Evolutionary conservation across 2,113 vertebrate species (phyloP), one percentile per base, ranked within the genome.

Genomic region (Gorsachius goisagi): DNA sequence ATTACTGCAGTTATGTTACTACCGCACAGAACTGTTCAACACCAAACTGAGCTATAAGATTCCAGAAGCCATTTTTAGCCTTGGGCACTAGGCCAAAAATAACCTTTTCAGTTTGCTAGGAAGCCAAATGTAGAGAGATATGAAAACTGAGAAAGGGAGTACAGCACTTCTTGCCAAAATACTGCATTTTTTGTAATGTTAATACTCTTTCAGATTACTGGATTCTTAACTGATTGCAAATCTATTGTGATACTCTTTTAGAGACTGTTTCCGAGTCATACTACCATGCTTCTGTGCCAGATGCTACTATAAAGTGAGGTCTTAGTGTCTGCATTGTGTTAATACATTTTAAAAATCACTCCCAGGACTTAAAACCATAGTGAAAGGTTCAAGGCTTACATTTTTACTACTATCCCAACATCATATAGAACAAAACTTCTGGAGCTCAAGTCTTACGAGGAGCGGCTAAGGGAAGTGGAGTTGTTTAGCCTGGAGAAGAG

Each of bases 61-160:
- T 97, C 84, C 97, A 97, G 95, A 82, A 96, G 92, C 92, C 96
- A 95, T 91, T 97, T 96, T 96, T 96, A 96, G 93, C 95, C 35
- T 58, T 26, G 19, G 96, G 95, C 90, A 72, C 71, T 21, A 63
- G 16, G 78, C 93, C 92, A 90, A 64, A 89, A 86, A 93, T 85
- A 88, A 84, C 79, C 85, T 80, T 95, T 90, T 56, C 78, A 59
- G 44, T 89, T 90, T 89, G 89, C 93, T 80, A 74, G 35, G 93
- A 97, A 97, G 86, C 76, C 71, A 93, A 92, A 90, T 20, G 56
- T 32, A 88, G 35, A 58, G 88, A 56, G n/a, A 76, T 85, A 93
- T 12, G 35, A 88, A 93, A 94, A 97, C 39, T 78, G 35, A 63
- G 88, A 88, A 53, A 77, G 45, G n/a, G 27, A 91, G 6, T 22